These are phyloP conservation scores for Halcyon smyrnensis DNA, from an alignment of 2,797 vertebrate species.

Conservation along the genomic window DNA sequence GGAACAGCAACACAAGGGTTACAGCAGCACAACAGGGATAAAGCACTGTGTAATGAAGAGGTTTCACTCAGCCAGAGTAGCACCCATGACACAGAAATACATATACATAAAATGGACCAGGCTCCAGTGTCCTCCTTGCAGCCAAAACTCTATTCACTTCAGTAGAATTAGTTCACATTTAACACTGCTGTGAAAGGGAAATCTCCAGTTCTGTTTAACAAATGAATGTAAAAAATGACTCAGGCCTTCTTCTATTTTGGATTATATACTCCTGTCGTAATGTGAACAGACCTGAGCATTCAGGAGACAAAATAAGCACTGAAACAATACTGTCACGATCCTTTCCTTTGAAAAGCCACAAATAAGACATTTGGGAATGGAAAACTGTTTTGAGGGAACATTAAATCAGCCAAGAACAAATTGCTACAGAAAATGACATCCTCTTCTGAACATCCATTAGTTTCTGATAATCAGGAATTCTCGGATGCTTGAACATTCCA, in stretches of 20 bases:
- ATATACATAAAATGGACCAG: neutral
- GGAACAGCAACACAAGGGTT: neutral
- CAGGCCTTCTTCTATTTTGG: neutral
- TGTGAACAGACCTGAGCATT: neutral
- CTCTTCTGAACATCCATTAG: constrained; percentile 63
- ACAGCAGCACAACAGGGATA: neutral
- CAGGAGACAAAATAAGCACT: constrained; percentile 13
- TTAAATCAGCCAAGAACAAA: constrained; percentile 72
- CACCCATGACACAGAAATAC: neutral
- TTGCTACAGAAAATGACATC: constrained; percentile 63
- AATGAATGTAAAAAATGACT: neutral
- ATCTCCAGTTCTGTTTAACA: neutral
- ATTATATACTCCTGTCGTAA: neutral
- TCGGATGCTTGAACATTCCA: constrained; percentile 62
- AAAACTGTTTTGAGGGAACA: constrained; percentile 52
- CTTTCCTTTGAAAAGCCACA: constrained; percentile 30
- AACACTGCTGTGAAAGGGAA: neutral
- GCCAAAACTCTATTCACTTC: neutral
- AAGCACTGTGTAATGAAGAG: neutral
- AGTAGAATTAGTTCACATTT: neutral
- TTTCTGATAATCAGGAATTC: constrained; percentile 64
- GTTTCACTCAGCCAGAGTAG: neutral
- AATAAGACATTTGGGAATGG: constrained; percentile 44
- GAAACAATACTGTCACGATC: neutral
- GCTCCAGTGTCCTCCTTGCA: neutral